A percentile compares a stretch with the other conserved stretches of the same genome.
These are phyloP conservation scores for Papilio demoleus DNA, from an alignment of 2,888 invertebrate species.

Conservation along the genomic window DNA sequence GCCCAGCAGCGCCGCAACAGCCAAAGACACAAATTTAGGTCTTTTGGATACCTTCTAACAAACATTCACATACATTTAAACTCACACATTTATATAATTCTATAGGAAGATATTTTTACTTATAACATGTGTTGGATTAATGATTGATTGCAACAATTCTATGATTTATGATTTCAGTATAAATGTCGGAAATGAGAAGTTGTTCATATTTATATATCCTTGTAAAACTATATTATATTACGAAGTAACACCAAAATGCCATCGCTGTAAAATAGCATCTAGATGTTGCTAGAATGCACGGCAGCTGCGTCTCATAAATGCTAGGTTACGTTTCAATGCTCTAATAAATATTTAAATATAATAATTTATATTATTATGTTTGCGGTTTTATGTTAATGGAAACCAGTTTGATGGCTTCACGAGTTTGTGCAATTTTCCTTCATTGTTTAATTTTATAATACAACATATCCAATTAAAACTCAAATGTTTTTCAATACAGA, in stretches of 20 bases:
- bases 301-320: no score
- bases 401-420: not conserved
- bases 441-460: constrained; percentile 1
- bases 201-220: not conserved
- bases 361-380: not conserved
- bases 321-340: not conserved
- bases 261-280: no score
- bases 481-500: no score
- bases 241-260: not conserved
- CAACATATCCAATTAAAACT: not conserved
- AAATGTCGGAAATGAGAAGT: not conserved
- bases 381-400: not conserved
- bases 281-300: no score
- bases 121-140: not conserved
- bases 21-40: no score
- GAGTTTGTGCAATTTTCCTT: not conserved
- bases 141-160: not conserved
- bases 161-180: not conserved
- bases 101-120: not conserved
- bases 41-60: no score
- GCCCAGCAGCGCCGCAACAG: no score
- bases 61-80: no score
- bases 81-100: no score
- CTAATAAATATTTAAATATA: constrained; percentile 6
- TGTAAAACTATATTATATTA: not conserved